Evolutionary conservation across 1,140 invertebrate genomes (phyloP), one percentile per base, ranked within the genome.

Genomic region (Lineus longissimus): DNA sequence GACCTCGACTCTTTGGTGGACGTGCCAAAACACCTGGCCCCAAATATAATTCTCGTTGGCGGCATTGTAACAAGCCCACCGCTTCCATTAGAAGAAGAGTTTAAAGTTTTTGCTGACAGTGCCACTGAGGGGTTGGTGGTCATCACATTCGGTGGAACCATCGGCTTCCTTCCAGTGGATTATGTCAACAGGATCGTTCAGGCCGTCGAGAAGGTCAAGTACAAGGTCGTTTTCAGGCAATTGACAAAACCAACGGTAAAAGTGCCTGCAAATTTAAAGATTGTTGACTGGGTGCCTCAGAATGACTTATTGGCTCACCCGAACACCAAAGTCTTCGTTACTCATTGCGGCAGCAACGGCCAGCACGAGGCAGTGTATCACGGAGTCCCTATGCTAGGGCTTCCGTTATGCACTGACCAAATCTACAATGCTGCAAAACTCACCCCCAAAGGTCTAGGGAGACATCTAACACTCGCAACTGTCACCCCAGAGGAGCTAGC

Each of bases 251-350:
- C 83, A 77, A 36, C 73, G 84, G 36, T 73, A 81, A 41, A 65
- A 75, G 66, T 81, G 80, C 88, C 90, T 1, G 73, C 84, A 0
- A 92, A 92, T 76, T 87, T 92, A 0, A 87, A 86, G 73, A 81
- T 90, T 0, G 86, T 85, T 0, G 85, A 87, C 47, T 93, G 91
- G 90, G 80, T 91, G 67, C 90, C 91, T 0, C 91, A 93, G 75
- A 90, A 92, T 73, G 90, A 92, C 74, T 84, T 93, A 30, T 81
- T 92, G 36, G 89, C 86, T 85, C 72, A 76, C 61, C 64, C 67
- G 7, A 72, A 74, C 19, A 71, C 68, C n/a, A 64, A 86, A 36
- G 86, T 85, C 0, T 91, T 91, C 63, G 85, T 91, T 62, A 87
- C 88, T 0, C 90, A 93, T 68, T 88, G 86, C 23, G 91, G 90